Percentiles rank a stretch among this genome's conserved stretches.
These are phyloP conservation scores for Pocota personata DNA, from an alignment of 2,888 invertebrate species.

Conservation along the genomic window DNA sequence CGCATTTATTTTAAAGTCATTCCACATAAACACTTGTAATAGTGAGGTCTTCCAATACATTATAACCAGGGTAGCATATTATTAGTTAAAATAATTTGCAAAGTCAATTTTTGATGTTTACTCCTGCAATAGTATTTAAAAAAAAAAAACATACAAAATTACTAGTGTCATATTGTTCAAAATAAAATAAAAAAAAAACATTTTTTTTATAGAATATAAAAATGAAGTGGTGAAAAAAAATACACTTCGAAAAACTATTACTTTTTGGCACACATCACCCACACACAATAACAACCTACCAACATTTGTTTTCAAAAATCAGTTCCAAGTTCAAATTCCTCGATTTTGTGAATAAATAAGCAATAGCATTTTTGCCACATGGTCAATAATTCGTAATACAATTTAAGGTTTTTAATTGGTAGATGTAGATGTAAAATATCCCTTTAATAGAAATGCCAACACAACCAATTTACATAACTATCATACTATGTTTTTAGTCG, in stretches of 20 bases:
- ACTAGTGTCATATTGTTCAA: constrained; percentile 17
- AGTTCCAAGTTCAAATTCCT: background rate
- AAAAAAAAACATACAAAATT: background rate
- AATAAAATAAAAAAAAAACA: background rate
- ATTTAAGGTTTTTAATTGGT: constrained; percentile 26
- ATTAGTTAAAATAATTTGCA: constrained; percentile 37
- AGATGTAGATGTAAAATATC: constrained; percentile 11
- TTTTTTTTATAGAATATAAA: background rate
- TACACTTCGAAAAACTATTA: background rate
- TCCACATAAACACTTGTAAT: background rate
- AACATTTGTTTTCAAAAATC: background rate
- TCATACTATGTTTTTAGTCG: background rate
- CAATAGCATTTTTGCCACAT: constrained; percentile 40
- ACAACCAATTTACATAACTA: background rate
- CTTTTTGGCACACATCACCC: constrained; percentile 10
- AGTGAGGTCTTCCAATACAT: constrained; percentile 44
- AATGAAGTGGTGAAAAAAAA: background rate
- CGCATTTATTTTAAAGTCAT: constrained; percentile 13
- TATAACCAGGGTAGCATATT: constrained; percentile 19
- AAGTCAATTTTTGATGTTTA: constrained; percentile 17
- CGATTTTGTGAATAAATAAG: constrained; percentile 21
- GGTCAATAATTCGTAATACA: constrained; percentile 27
- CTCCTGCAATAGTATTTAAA: constrained; percentile 8
- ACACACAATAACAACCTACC: background rate
- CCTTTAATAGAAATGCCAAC: constrained; percentile 29